Base-by-base conservation (phyloP, 1,140 invertebrate genomes). In the Panonychus citri region DNA sequence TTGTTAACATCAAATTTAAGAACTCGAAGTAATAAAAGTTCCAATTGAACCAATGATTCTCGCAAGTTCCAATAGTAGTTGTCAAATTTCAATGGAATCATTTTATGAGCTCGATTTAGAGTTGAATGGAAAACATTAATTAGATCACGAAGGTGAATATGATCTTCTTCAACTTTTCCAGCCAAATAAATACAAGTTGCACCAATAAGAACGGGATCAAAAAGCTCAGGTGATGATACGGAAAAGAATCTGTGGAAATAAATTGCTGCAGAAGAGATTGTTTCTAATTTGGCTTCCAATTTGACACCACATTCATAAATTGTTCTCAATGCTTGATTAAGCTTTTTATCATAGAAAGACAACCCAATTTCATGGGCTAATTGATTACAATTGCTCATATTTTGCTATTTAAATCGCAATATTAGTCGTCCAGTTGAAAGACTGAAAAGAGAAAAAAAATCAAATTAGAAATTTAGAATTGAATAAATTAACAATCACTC, bases 101-200 rank as follows among this genome's bases (percentile, higher is more conserved):
- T 19, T 48, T 48, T 48, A 8, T 19, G 5, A 12, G 30, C 30
- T 34, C 30, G 30, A 25, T 48, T 48, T 48, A 48, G 43, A 8
- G 43, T 21, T 21, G n/a, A 5, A 48, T 70, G 66, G 50, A 62
- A 68, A 40, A 93, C 86, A 71, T 93, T 93, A 62, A 93, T 83
- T 7, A 93, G 80, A 68, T 94, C 88, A 57, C 86, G 72, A 50
- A 91, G 78, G 67, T 83, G 84, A 0, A 89, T 69, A 26, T 78
- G 76, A 66, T 91, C 82, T 67, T 90, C 85, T 66, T 90, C 82
- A 13, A 85, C 78, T 74, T 93, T 94, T 0, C 85, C 83, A 54
- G 85, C 86, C 49, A 91, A 69, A 65, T 88, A 91, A 1, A 94
- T 67, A 52, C 82, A 81, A 10, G 86, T 82, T 2, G 84, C 79